phyloP scores from a whole-genome alignment of 2,888 invertebrate species.

The Brachyptera risi region DNA sequence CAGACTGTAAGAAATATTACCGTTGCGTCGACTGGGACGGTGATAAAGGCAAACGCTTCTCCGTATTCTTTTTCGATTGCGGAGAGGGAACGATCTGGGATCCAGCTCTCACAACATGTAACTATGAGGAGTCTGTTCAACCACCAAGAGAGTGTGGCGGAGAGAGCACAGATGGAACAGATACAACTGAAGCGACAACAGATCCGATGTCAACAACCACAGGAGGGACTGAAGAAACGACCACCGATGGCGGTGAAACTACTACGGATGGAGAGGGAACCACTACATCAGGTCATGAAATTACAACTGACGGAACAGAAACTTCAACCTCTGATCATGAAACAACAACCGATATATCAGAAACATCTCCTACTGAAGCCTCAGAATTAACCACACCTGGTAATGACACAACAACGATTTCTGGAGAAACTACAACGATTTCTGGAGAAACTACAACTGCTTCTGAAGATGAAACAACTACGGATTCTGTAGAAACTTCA shows the following conservation, averaged over 20 bases:
- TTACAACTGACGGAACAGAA: conserved; percentile 1
- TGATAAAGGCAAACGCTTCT: conserved; percentile 51
- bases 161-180: conserved; percentile 5
- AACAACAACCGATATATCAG: not conserved
- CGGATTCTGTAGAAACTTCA: not conserved
- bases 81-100: conserved; percentile 70
- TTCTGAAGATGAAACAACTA: not conserved
- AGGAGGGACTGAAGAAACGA: not conserved
- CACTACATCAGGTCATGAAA: conserved; percentile 3
- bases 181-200: conserved; percentile 17
- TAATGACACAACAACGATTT: not conserved
- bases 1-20: conserved; percentile 70
- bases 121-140: conserved; percentile 61
- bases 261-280: not conserved
- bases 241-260: not conserved
- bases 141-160: conserved; percentile 45
- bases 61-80: conserved; percentile 63
- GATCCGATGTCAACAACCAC: conserved; percentile 16
- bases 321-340: not conserved
- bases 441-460: not conserved
- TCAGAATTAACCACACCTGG: too few relatives aligned
- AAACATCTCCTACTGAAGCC: not conserved
- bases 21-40: conserved; percentile 66
- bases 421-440: not conserved
- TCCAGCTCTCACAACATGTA: conserved; percentile 61